These are phyloP conservation scores for Shargacucullia verbasci DNA, from an alignment of 2,888 invertebrate species.

Conservation along the genomic window DNA sequence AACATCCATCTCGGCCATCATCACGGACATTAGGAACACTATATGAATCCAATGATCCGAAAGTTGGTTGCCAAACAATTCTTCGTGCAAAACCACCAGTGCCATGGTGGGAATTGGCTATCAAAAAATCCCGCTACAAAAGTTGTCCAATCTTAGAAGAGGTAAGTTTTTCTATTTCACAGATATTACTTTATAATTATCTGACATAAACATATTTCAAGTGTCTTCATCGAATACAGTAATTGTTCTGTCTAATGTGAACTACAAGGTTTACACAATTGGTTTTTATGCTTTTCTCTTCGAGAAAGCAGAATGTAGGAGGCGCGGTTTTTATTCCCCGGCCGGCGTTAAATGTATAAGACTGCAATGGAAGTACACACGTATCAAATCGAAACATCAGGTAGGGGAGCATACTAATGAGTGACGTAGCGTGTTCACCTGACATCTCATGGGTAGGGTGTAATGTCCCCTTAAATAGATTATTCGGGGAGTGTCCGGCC, in stretches of 20 bases:
- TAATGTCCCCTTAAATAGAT: conserved; percentile 51
- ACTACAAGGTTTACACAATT: conserved; percentile 29
- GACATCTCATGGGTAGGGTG: conserved; percentile 62
- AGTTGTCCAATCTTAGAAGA: conserved; percentile 95
- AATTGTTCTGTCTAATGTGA: conserved; percentile 12
- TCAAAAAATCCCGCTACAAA: conserved; percentile 93
- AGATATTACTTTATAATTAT: background rate
- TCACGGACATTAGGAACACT: conserved; percentile 84
- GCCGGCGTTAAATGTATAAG: conserved; percentile 59
- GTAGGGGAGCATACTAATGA: conserved; percentile 72
- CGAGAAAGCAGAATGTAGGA: conserved; percentile 29
- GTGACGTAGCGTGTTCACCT: conserved; percentile 73
- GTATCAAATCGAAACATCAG: conserved; percentile 68
- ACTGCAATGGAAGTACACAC: conserved; percentile 61
- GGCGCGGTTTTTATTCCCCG: conserved; percentile 66
- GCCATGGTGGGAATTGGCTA: conserved; percentile 97
- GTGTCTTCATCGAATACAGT: background rate
- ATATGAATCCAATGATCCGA: conserved; percentile 90
- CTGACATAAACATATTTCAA: background rate
- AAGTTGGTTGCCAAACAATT: conserved; percentile 91
- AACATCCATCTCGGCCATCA: conserved; percentile 70
- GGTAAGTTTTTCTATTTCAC: conserved; percentile 69
- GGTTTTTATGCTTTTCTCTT: conserved; percentile 14
- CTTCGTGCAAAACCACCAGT: conserved; percentile 91
- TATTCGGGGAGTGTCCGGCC: conserved; percentile 50